Conservation (phyloP, 2,113 vertebrate species). For the Corythaeola cristata region DNA sequence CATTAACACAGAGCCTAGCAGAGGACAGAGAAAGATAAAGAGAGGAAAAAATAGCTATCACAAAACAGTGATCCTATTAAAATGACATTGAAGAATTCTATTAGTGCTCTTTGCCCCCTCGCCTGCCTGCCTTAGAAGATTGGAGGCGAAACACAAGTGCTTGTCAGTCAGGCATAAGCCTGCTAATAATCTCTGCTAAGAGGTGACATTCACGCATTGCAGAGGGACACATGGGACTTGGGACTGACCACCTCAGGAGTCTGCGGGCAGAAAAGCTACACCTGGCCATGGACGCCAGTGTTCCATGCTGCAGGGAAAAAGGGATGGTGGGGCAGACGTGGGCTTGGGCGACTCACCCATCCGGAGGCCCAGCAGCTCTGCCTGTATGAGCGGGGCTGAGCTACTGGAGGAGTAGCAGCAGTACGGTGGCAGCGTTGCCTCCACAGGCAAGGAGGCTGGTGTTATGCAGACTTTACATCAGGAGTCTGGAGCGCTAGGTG, state of each 20-base stretch:
- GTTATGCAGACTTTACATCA: neutral
- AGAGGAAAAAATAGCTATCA: neutral
- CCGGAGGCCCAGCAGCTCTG: neutral
- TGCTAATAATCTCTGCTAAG: neutral
- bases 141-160: neutral
- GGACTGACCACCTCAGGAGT: neutral
- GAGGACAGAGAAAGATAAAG: slow-evolving; percentile 48
- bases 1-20: slow-evolving; percentile 45
- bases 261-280: accelerated
- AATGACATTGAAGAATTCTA: slow-evolving; percentile 54
- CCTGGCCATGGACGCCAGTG: neutral
- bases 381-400: accelerated
- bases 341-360: accelerated
- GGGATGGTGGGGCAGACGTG: accelerated
- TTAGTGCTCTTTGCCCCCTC: slow-evolving; percentile 42
- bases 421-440: accelerated
- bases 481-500: neutral
- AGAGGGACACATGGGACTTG: neutral
- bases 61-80: slow-evolving; percentile 54
- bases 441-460: neutral
- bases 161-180: slow-evolving; percentile 37
- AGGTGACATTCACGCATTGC: slow-evolving; percentile 3
- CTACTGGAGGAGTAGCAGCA: neutral
- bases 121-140: slow-evolving; percentile 47
- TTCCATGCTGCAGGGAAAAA: neutral